Percentiles rank a stretch among this genome's conserved stretches.
These are phyloP conservation scores for Orthonevra nobilis DNA, from an alignment of 2,888 invertebrate genomes.

Conservation along the genomic window DNA sequence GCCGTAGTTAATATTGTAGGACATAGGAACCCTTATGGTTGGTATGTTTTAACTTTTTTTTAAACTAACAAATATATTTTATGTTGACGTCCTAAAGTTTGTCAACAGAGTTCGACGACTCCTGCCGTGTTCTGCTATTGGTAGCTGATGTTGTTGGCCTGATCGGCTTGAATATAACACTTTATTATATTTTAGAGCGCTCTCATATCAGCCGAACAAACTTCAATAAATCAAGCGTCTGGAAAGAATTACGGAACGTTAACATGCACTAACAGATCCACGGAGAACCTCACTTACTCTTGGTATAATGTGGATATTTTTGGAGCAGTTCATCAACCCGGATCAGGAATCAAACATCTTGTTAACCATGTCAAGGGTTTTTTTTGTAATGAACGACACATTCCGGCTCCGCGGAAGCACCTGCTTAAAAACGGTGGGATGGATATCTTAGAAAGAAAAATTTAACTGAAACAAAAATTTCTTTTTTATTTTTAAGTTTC, in stretches of 20 bases:
- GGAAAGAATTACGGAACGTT: constrained; percentile 77
- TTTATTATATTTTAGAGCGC: constrained; percentile 10
- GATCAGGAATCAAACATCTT: constrained; percentile 78
- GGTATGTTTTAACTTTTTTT: too few relatives aligned
- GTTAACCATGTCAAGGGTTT: constrained; percentile 81
- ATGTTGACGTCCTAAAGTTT: too few relatives aligned
- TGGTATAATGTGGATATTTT: constrained; percentile 91
- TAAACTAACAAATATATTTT: too few relatives aligned
- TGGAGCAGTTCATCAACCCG: constrained; percentile 82
- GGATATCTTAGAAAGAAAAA: too few relatives aligned
- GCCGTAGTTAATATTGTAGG: too few relatives aligned
- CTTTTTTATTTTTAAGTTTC: constrained; percentile 82
- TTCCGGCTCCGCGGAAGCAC: constrained; percentile 83
- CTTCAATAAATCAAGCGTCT: constrained; percentile 74
- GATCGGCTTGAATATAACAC: too few relatives aligned
- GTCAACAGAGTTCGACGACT: too few relatives aligned
- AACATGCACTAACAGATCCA: constrained; percentile 32
- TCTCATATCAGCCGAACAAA: constrained; percentile 72
- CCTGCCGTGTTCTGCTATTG: too few relatives aligned
- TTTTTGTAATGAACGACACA: constrained; percentile 78
- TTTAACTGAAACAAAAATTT: too few relatives aligned
- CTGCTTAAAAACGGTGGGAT: constrained; percentile 86
- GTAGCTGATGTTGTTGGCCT: too few relatives aligned
- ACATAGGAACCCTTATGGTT: too few relatives aligned
- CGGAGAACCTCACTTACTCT: constrained; percentile 84